These are phyloP conservation scores for Chrysogorgia sp. DNA, from an alignment of 92 coral and sea anemone genomes.

Conservation along the genomic window DNA sequence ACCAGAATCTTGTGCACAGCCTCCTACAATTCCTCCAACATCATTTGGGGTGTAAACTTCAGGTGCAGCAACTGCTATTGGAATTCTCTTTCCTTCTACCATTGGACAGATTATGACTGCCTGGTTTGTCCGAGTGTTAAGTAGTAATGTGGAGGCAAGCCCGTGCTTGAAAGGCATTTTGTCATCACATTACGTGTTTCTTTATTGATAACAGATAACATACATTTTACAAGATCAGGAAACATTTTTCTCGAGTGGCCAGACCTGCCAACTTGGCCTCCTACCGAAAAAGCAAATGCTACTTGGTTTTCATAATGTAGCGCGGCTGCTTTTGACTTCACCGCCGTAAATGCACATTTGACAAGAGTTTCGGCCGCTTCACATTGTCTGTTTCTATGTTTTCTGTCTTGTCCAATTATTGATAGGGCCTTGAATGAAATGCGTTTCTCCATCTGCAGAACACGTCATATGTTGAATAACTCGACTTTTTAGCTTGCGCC, in stretches of 20 bases:
- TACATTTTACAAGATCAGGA: slow-evolving; percentile 4
- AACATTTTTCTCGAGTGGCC: slow-evolving; percentile 7
- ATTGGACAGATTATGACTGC: slow-evolving; percentile 21
- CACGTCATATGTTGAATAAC: slow-evolving; percentile 17
- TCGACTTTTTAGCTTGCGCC: slow-evolving; percentile 25
- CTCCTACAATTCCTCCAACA: not conserved
- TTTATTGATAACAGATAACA: not conserved
- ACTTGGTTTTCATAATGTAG: slow-evolving; percentile 2
- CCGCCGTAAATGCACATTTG: slow-evolving; percentile 14
- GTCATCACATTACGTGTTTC: not conserved
- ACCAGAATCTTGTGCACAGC: too few species aligned
- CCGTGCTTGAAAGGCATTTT: slow-evolving; percentile 15
- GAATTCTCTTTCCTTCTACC: slow-evolving; percentile 3
- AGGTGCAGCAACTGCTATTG: slow-evolving; percentile 22
- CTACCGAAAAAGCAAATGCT: slow-evolving; percentile 10
- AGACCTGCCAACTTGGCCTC: not conserved
- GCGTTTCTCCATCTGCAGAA: slow-evolving; percentile 20
- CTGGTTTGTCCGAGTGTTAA: slow-evolving; percentile 4
- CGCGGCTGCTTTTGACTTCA: slow-evolving; percentile 10
- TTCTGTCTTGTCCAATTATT: slow-evolving; percentile 1
- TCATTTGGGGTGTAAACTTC: not conserved
- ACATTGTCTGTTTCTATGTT: not conserved
- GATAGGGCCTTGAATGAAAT: slow-evolving; percentile 31
- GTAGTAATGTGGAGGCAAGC: slow-evolving; percentile 1
- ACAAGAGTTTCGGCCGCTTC: slow-evolving; percentile 15